phyloP scores from a whole-genome alignment of 2,113 vertebrate genomes.

The Scomber colias region DNA sequence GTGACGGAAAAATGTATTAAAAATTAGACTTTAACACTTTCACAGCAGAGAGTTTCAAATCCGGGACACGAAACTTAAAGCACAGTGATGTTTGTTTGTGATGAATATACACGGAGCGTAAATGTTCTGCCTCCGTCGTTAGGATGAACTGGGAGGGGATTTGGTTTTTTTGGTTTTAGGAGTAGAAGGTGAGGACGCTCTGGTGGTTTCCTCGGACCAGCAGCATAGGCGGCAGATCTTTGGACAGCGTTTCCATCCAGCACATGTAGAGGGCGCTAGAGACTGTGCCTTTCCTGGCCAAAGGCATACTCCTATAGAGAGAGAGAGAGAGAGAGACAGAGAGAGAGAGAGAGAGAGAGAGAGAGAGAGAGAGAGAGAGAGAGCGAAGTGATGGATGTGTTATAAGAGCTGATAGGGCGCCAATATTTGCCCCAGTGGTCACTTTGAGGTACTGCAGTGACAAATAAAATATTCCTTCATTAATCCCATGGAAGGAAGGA shows the following conservation, averaged over 20 bases:
- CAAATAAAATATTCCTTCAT: no score
- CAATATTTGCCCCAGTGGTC: no score
- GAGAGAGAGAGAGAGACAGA: neutral
- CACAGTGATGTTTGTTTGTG: neutral
- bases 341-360: neutral
- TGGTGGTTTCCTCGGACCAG: conserved; percentile 98
- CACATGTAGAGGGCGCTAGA: conserved; percentile 98
- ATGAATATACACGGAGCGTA: conserved; percentile 5
- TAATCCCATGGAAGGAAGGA: no score
- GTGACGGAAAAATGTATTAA: neutral
- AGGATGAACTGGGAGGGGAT: no score
- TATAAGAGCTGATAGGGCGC: no score
- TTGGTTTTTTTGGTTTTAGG: conserved; percentile 80
- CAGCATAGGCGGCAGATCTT: conserved; percentile 93
- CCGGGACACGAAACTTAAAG: neutral
- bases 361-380: neutral
- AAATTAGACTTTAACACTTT: neutral
- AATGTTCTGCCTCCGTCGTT: no score
- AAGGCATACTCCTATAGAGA: conserved; percentile 91
- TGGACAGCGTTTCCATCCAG: conserved; percentile 95
- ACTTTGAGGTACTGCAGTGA: no score
- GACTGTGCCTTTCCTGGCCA: conserved; percentile 95
- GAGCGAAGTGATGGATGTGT: no score
- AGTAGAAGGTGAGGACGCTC: conserved; percentile 98
- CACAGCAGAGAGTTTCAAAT: conserved; percentile 33